These are phyloP conservation scores for Zoanthus gigantus DNA, from an alignment of 92 coral and sea anemone genomes.

Conservation along the genomic window DNA sequence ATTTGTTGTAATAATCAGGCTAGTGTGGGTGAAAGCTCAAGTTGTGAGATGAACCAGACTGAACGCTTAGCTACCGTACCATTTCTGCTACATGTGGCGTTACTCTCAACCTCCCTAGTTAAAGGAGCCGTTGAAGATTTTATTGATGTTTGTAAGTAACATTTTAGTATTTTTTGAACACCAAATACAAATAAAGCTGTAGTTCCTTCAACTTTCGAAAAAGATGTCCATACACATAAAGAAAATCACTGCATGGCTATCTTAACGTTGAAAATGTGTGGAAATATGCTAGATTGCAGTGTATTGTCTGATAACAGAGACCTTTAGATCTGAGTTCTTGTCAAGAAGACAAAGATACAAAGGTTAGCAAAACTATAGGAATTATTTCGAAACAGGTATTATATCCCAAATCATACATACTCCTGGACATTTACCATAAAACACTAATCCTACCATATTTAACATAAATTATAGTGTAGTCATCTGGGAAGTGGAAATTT, in stretches of 20 bases:
- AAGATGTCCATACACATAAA: background rate
- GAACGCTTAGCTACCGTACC: conserved; percentile 84
- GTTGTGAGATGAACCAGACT: conserved; percentile 45
- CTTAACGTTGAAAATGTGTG: background rate
- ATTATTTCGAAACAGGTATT: too few species aligned
- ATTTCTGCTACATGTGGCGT: conserved; percentile 90
- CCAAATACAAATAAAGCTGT: background rate
- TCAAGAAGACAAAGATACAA: too few species aligned
- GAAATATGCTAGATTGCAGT: too few species aligned
- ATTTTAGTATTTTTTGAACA: background rate
- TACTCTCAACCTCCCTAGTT: conserved; percentile 81
- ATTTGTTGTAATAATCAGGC: conserved; percentile 52
- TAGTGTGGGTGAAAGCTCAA: conserved; percentile 58
- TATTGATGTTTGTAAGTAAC: conserved; percentile 83
- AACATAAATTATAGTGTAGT: too few species aligned
- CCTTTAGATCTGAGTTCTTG: too few species aligned
- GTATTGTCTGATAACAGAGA: too few species aligned
- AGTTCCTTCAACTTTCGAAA: background rate
- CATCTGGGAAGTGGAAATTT: too few species aligned
- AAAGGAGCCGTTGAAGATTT: conserved; percentile 84
- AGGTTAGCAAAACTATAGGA: too few species aligned
- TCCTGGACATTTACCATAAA: too few species aligned
- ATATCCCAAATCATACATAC: too few species aligned
- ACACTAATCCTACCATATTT: too few species aligned
- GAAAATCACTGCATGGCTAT: background rate